Percentiles rank a stretch among this genome's conserved stretches.
Conservation (phyloP, 2,888 invertebrate species). For the Rapana venosa region DNA sequence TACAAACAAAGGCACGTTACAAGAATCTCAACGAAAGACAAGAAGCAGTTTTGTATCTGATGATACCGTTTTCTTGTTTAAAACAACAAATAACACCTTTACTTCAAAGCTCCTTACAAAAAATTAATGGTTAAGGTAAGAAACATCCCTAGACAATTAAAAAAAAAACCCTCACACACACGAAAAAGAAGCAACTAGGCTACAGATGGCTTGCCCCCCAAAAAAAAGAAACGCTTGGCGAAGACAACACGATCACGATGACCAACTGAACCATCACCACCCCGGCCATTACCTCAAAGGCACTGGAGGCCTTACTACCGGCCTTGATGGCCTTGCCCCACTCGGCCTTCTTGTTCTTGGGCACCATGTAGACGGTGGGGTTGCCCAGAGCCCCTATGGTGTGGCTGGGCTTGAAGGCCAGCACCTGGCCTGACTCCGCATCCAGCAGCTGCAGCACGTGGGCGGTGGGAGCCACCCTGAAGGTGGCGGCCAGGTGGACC, state of each 20-base stretch:
- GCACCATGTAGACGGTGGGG: slow-evolving; percentile 79
- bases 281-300: slow-evolving; percentile 81
- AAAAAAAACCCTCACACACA: background rate
- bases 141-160: background rate
- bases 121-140: too few species aligned
- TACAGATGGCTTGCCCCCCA: background rate
- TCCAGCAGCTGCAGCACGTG: slow-evolving; percentile 84
- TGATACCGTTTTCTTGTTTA: too few species aligned
- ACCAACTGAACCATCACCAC: too few species aligned
- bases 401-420: slow-evolving; percentile 87
- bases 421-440: slow-evolving; percentile 80
- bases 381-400: slow-evolving; percentile 83
- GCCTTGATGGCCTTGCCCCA: slow-evolving; percentile 54
- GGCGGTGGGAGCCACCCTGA: slow-evolving; percentile 84
- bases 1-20: too few species aligned
- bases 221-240: too few species aligned
- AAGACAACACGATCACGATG: too few species aligned
- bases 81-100: slow-evolving; percentile 34
- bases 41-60: too few species aligned
- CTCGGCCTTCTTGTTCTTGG: slow-evolving; percentile 71
- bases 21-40: too few species aligned
- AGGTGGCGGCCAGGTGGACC: slow-evolving; percentile 85
- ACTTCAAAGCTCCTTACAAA: slow-evolving; percentile 84
- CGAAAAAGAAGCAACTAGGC: background rate
- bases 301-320: slow-evolving; percentile 68